phyloP scores from a whole-genome alignment of 2,113 vertebrate species.

The Megaptera novaeangliae region DNA sequence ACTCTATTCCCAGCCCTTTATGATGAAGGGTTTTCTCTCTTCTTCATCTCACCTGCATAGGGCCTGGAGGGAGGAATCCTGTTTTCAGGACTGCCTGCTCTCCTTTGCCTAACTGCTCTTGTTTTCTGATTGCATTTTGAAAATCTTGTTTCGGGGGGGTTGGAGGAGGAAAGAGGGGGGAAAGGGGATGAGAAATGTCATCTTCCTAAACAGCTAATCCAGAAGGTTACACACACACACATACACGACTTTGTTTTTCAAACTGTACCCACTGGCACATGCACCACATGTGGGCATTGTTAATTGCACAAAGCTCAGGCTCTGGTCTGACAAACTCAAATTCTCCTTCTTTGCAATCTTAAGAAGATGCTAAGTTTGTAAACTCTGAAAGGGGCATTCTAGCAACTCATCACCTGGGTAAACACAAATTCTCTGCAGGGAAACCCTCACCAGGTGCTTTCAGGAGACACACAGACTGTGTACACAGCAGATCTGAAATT shows the following conservation, averaged over 20 bases:
- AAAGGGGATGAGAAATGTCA: neutral
- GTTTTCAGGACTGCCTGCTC: neutral
- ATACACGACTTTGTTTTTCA: neutral
- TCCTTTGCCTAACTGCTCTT: neutral
- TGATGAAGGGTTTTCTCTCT: neutral
- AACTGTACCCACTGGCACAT: neutral
- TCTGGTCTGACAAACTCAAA: neutral
- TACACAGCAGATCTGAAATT: neutral
- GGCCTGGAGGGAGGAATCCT: neutral
- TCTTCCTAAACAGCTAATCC: neutral
- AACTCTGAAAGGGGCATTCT: neutral
- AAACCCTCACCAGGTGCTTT: neutral
- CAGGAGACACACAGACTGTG: neutral
- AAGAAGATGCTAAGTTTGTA: neutral
- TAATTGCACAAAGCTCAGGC: neutral
- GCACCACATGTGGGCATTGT: fast-evolving
- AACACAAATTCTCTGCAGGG: neutral
- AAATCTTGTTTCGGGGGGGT: neutral
- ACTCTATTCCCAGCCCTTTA: neutral
- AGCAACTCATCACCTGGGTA: neutral
- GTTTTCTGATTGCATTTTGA: neutral
- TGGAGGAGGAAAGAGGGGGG: neutral
- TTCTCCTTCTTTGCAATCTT: neutral
- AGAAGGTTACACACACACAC: neutral
- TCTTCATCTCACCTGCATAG: neutral